A percentile compares a stretch with the other conserved stretches of the same genome.
Evolutionary conservation across 2,888 invertebrate species (phyloP).

Genomic region (Philereme vetulata): DNA sequence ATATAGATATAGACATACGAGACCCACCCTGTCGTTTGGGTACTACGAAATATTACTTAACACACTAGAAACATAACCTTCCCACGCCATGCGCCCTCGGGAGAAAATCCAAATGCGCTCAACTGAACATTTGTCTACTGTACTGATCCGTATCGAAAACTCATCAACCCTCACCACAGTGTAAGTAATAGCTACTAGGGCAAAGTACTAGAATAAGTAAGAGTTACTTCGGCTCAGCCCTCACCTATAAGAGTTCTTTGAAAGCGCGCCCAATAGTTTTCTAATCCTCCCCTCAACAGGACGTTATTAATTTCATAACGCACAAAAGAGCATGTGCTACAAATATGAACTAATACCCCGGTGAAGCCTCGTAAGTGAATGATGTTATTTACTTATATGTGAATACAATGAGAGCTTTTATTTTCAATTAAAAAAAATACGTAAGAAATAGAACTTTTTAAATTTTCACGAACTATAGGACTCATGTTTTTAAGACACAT

Average conservation of each 20-base stretch:
- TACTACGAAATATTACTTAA: no score
- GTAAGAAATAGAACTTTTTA: no score
- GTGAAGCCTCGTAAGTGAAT: constrained; percentile 1
- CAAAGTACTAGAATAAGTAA: constrained; percentile 5
- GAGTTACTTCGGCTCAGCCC: constrained; percentile 57
- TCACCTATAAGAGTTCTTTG: constrained; percentile 59
- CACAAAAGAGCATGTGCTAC: constrained; percentile 74
- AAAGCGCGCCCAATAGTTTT: constrained; percentile 57
- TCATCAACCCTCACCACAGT: constrained; percentile 21
- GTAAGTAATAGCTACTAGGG: constrained; percentile 1
- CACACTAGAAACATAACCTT: no score
- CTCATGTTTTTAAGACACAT: no score
- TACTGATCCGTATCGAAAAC: constrained; percentile 22
- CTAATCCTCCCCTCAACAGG: constrained; percentile 61
- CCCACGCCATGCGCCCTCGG: no score
- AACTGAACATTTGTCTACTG: no score
- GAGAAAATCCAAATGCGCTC: no score
- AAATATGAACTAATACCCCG: constrained; percentile 1
- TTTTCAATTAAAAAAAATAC: no score
- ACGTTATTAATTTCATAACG: constrained; percentile 62
- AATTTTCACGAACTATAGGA: no score
- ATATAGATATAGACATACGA: no score
- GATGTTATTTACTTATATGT: not conserved
- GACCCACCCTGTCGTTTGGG: no score
- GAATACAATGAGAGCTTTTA: no score